These are phyloP conservation scores for Himalopsyche anomala DNA, from an alignment of 2,888 invertebrate genomes.

Conservation along the genomic window DNA sequence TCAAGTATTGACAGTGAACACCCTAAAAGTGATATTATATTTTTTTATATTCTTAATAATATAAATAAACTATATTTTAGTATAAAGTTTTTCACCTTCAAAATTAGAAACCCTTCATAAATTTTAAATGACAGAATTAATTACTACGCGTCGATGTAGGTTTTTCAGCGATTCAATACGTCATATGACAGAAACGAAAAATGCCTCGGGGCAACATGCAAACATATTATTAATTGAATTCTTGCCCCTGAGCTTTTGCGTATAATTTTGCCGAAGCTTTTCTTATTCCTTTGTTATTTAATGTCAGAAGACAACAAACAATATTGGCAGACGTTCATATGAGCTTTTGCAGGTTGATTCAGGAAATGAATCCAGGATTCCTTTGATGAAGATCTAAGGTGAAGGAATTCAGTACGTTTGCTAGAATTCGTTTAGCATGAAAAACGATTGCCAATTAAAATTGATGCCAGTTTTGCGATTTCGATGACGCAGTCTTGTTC, in stretches of 20 bases:
- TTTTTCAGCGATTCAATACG: conserved; percentile 60
- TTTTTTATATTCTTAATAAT: no score
- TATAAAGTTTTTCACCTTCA: neutral
- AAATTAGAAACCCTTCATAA: neutral
- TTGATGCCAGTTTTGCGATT: conserved; percentile 13
- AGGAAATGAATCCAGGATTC: neutral
- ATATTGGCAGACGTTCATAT: conserved; percentile 34
- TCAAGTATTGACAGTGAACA: no score
- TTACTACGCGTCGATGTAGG: conserved; percentile 51
- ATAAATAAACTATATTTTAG: neutral
- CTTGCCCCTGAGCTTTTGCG: conserved; percentile 56
- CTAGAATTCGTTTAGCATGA: neutral
- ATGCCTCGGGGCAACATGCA: conserved; percentile 55
- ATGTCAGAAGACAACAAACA: conserved; percentile 26
- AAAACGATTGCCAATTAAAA: conserved; percentile 18
- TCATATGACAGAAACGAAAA: conserved; percentile 52
- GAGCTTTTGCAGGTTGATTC: conserved; percentile 26
- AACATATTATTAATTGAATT: conserved; percentile 63
- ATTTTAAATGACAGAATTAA: conserved; percentile 56
- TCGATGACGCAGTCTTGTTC: neutral
- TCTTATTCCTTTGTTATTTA: conserved; percentile 41
- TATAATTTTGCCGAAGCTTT: conserved; percentile 60
- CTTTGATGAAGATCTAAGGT: conserved; percentile 33
- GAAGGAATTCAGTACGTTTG: neutral
- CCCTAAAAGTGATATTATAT: no score